Conservation (phyloP, 35 echinoderm and acorn worm genomes). For the Patiria miniata region DNA sequence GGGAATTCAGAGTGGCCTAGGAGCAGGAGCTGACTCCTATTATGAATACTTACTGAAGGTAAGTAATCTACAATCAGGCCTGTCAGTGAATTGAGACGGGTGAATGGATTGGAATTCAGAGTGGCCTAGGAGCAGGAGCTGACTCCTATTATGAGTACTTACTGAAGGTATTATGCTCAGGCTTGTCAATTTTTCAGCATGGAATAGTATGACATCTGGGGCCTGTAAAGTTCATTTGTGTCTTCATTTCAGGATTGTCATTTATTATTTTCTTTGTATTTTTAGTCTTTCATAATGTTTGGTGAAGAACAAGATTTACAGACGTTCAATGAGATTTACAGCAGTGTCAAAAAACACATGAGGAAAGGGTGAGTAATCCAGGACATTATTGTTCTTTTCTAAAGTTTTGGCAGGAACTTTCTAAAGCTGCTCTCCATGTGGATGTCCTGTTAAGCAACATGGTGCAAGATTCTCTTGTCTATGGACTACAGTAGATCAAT, state of each 20-base stretch:
- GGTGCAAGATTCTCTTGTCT: too few species aligned
- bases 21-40: slow-evolving; percentile 89
- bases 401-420: too few species aligned
- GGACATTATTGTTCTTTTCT: too few species aligned
- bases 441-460: too few species aligned
- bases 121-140: slow-evolving; percentile 89
- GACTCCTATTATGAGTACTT: slow-evolving; percentile 98
- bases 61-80: not conserved
- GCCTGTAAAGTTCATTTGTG: too few species aligned
- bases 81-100: slow-evolving; percentile 73
- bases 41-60: slow-evolving; percentile 98
- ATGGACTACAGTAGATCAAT: too few species aligned
- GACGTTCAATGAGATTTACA: slow-evolving; percentile 88
- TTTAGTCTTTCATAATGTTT: slow-evolving; percentile 96
- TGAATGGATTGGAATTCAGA: slow-evolving; percentile 86
- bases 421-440: too few species aligned
- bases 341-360: slow-evolving; percentile 85
- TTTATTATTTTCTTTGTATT: not conserved
- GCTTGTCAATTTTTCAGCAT: too few species aligned
- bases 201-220: too few species aligned
- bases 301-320: slow-evolving; percentile 79
- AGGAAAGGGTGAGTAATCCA: slow-evolving; percentile 80
- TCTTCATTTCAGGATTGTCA: not conserved
- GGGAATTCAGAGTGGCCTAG: slow-evolving; percentile 89
- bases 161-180: slow-evolving; percentile 63